Conservation (phyloP, 2,888 invertebrate genomes). For the Dendrolimus pini region DNA sequence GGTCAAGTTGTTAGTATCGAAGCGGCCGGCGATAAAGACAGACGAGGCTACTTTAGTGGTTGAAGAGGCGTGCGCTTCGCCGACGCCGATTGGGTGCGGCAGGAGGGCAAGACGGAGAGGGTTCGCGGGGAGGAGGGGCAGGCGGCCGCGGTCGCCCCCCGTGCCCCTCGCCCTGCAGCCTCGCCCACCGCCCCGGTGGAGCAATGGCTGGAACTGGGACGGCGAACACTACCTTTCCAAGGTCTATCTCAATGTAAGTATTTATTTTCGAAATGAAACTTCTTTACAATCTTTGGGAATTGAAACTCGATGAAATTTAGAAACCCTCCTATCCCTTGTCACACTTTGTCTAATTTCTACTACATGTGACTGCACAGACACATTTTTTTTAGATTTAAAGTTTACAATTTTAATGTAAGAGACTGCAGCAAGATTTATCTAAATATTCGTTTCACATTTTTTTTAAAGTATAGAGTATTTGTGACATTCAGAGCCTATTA, state of each 20-base stretch:
- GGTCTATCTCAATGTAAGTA: slow-evolving; percentile 91
- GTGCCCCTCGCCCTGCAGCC: slow-evolving; percentile 25
- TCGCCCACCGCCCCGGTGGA: slow-evolving; percentile 78
- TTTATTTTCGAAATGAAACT: neutral
- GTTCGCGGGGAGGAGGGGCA: slow-evolving; percentile 22
- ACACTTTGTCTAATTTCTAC: too few species aligned
- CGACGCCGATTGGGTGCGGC: slow-evolving; percentile 21
- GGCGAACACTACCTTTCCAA: slow-evolving; percentile 89
- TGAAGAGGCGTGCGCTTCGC: slow-evolving; percentile 51
- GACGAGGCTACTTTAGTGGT: slow-evolving; percentile 56
- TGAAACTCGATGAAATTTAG: too few species aligned
- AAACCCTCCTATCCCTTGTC: too few species aligned
- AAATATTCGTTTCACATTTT: too few species aligned
- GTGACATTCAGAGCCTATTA: too few species aligned
- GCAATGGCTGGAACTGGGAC: slow-evolving; percentile 95
- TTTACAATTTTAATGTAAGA: too few species aligned
- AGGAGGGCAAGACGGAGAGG: slow-evolving; percentile 26
- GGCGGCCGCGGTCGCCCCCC: slow-evolving; percentile 24
- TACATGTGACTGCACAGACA: too few species aligned
- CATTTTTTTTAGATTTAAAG: too few species aligned
- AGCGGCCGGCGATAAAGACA: slow-evolving; percentile 59
- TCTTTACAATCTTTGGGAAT: too few species aligned
- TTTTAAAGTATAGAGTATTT: too few species aligned
- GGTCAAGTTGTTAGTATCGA: slow-evolving; percentile 59
- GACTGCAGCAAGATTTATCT: too few species aligned